Evolutionary conservation across 2,113 vertebrate species (phyloP).

Genomic region (Hoplias malabaricus): DNA sequence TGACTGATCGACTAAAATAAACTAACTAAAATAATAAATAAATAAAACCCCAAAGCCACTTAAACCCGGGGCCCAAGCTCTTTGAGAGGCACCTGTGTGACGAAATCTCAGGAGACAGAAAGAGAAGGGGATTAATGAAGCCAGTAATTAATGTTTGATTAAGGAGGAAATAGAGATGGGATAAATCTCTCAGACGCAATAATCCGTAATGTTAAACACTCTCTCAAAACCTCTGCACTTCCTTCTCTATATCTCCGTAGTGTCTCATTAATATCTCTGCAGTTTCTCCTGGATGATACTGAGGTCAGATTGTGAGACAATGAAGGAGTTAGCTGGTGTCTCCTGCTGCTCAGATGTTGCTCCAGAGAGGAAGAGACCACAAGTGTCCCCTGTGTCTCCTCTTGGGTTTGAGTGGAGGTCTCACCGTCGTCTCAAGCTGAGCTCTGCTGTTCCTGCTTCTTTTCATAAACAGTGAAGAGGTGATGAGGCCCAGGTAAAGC

Average conservation of each 20-base stretch:
- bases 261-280: too few relatives aligned
- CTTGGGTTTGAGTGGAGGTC: not conserved
- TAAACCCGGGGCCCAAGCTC: not conserved
- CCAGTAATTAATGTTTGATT: conserved; percentile 40
- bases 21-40: too few relatives aligned
- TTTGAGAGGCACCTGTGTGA: not conserved
- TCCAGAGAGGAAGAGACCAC: too few relatives aligned
- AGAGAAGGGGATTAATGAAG: conserved; percentile 4
- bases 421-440: too few relatives aligned
- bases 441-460: too few relatives aligned
- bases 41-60: not conserved
- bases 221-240: not conserved
- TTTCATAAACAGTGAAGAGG: not conserved
- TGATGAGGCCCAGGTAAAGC: not conserved
- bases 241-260: not conserved
- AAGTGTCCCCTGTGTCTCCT: too few relatives aligned
- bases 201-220: conserved; percentile 35
- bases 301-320: too few relatives aligned
- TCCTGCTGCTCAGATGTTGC: too few relatives aligned
- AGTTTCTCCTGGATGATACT: too few relatives aligned
- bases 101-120: not conserved
- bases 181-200: conserved; percentile 36
- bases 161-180: conserved; percentile 17
- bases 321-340: too few relatives aligned
- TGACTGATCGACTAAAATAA: too few relatives aligned